Evolutionary conservation across 2,888 invertebrate species (phyloP).

Genomic region (Cheilosia scutellata): DNA sequence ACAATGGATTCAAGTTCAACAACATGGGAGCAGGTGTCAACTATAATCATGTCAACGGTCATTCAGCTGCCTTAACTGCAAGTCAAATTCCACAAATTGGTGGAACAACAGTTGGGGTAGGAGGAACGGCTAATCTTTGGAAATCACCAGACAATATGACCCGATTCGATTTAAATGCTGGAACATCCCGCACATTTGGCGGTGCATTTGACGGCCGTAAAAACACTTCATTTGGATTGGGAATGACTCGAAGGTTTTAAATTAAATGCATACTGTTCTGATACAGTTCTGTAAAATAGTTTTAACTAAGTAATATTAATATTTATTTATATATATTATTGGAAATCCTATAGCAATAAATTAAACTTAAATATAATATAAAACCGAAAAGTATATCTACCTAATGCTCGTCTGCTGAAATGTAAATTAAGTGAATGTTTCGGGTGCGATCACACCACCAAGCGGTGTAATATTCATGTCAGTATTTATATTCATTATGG

Average conservation of each 20-base stretch:
- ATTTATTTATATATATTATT: too few relatives aligned
- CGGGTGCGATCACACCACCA: too few relatives aligned
- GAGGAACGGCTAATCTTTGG: slow-evolving; percentile 72
- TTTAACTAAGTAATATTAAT: too few relatives aligned
- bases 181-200: slow-evolving; percentile 51
- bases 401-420: too few relatives aligned
- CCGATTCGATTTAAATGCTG: slow-evolving; percentile 59
- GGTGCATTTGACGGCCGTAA: slow-evolving; percentile 43
- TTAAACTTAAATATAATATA: too few relatives aligned
- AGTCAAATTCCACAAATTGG: slow-evolving; percentile 67
- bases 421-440: too few relatives aligned
- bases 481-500: too few relatives aligned
- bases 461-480: too few relatives aligned
- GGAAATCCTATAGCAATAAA: too few relatives aligned
- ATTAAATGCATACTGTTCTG: background rate
- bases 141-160: slow-evolving; percentile 51
- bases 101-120: slow-evolving; percentile 47
- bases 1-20: slow-evolving; percentile 68
- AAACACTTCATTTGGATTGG: slow-evolving; percentile 56
- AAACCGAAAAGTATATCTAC: too few relatives aligned
- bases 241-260: slow-evolving; percentile 57
- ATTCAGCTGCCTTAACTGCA: slow-evolving; percentile 55
- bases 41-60: slow-evolving; percentile 59
- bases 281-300: too few relatives aligned
- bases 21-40: slow-evolving; percentile 63